A percentile compares a stretch with the other conserved stretches of the same genome.
phyloP scores from a whole-genome alignment of 2,113 vertebrate genomes.

The Nothoprocta perdicaria region DNA sequence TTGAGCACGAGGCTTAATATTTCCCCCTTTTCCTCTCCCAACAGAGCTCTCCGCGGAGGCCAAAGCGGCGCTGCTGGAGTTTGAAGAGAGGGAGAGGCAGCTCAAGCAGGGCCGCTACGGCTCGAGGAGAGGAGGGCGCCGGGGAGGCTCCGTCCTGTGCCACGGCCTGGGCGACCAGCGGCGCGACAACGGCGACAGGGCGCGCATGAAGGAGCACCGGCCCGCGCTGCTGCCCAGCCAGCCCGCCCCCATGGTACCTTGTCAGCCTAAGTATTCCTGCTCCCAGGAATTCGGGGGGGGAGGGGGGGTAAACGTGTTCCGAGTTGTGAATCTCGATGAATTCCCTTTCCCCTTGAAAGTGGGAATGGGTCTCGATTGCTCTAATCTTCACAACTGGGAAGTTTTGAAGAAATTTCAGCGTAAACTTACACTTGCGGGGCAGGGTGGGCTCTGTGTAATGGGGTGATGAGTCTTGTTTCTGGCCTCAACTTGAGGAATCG shows the following conservation, averaged over 20 bases:
- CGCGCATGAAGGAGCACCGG: slow-evolving; percentile 88
- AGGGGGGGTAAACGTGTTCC: not conserved
- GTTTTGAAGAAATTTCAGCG: not conserved
- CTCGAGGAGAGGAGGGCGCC: slow-evolving; percentile 82
- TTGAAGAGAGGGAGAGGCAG: slow-evolving; percentile 91
- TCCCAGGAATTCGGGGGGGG: not conserved
- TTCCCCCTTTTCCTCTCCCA: not conserved
- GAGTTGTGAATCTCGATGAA: not conserved
- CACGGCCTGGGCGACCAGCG: slow-evolving; percentile 86
- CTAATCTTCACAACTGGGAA: not conserved
- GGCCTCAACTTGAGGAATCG: not conserved
- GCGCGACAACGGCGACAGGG: slow-evolving; percentile 81
- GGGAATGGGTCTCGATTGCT: too few species aligned
- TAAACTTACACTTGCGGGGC: not conserved
- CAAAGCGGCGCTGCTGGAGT: slow-evolving; percentile 90
- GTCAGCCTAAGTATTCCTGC: not conserved
- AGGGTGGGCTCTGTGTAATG: rapidly evolving
- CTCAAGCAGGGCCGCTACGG: slow-evolving; percentile 87
- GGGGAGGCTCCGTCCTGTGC: slow-evolving; percentile 80
- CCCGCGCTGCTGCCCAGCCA: slow-evolving; percentile 84
- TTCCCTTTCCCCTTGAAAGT: too few species aligned
- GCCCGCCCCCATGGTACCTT: slow-evolving; percentile 86
- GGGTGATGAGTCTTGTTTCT: not conserved
- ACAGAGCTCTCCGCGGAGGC: slow-evolving; percentile 96
- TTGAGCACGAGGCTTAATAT: not conserved